Conservation (phyloP, 2,113 vertebrate species). For the Dinomys branickii region DNA sequence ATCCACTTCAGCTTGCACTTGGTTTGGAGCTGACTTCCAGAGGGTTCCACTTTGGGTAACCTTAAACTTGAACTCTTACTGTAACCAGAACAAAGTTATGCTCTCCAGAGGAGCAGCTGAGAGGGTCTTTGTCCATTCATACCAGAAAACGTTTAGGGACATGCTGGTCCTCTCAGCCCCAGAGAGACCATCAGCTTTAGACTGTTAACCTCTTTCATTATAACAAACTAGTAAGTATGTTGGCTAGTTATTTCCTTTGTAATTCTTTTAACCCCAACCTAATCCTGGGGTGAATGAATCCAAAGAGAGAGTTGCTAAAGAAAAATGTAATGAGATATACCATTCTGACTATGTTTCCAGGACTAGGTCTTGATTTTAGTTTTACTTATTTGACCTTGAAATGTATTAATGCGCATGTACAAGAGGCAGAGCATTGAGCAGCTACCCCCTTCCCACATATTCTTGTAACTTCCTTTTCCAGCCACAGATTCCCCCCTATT, state of each 20-base stretch:
- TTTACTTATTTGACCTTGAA: not conserved
- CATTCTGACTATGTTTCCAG: not conserved
- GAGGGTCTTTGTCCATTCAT: fast-evolving
- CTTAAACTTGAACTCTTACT: not conserved
- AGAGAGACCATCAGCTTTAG: fast-evolving
- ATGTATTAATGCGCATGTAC: fast-evolving
- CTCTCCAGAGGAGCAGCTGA: not conserved
- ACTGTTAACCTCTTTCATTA: not conserved
- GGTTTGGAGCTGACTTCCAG: not conserved
- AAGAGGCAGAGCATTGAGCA: fast-evolving
- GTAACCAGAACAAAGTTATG: not conserved
- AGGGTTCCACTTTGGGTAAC: fast-evolving
- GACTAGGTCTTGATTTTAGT: not conserved
- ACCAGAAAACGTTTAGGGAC: fast-evolving
- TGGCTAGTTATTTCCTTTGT: not conserved
- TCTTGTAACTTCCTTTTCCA: not conserved
- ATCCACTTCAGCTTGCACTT: not conserved
- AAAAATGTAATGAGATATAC: fast-evolving
- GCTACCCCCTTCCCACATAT: fast-evolving
- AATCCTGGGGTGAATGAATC: not conserved
- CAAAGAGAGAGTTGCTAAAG: not conserved
- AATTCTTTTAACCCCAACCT: not conserved
- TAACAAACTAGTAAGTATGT: no score
- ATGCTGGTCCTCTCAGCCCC: fast-evolving
- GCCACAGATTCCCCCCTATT: fast-evolving